Conservation (phyloP, 2,888 invertebrate genomes). For the Acleris cristana region DNA sequence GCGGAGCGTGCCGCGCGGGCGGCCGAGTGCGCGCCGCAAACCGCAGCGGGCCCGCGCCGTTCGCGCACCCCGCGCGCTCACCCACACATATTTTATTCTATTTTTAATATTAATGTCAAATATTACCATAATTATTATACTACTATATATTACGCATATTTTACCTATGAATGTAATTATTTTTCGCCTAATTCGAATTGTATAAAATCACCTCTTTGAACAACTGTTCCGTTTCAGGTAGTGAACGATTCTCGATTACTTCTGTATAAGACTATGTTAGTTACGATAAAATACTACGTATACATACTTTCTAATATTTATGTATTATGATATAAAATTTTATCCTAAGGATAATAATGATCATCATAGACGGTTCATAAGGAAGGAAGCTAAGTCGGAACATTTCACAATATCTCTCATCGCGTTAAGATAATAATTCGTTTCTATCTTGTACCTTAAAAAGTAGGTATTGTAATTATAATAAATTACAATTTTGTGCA, state of each 20-base stretch:
- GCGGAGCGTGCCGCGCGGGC: conserved; percentile 48
- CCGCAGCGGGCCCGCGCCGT: conserved; percentile 47
- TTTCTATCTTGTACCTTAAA: conserved; percentile 82
- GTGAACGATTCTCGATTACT: conserved; percentile 79
- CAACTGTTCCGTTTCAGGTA: conserved; percentile 78
- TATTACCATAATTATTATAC: conserved; percentile 82
- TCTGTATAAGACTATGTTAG: conserved; percentile 82
- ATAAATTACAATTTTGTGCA: conserved; percentile 82
- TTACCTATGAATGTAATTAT: conserved; percentile 82
- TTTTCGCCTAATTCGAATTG: conserved; percentile 83
- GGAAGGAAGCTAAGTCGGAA: conserved; percentile 76
- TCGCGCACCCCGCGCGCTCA: conserved; percentile 77
- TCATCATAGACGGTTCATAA: conserved; percentile 80
- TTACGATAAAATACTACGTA: conserved; percentile 64
- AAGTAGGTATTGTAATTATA: conserved; percentile 83
- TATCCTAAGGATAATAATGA: conserved; percentile 82
- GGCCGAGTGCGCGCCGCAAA: conserved; percentile 46
- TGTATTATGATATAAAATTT: conserved; percentile 81
- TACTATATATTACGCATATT: conserved; percentile 80
- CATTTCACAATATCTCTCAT: conserved; percentile 82
- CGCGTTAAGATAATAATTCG: conserved; percentile 81
- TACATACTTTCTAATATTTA: conserved; percentile 81
- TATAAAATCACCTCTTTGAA: conserved; percentile 81
- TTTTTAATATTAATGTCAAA: conserved; percentile 84
- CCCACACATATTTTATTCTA: conserved; percentile 83